Conservation (phyloP, 1,140 invertebrate species). For the Coenobita brevimanus region DNA sequence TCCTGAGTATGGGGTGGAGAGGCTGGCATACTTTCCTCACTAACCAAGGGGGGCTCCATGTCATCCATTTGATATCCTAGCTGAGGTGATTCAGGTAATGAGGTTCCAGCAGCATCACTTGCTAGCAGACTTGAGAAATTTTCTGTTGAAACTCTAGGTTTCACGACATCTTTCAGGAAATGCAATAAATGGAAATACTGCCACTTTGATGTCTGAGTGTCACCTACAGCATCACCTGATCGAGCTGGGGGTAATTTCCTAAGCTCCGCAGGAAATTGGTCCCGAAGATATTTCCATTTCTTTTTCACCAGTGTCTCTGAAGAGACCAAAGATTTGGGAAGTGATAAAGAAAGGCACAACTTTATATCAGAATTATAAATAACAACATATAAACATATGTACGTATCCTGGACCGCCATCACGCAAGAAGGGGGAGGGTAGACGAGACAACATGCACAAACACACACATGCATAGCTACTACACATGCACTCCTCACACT, state of each 20-base stretch:
- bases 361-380: neutral
- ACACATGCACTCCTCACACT: too few relatives aligned
- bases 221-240: too few relatives aligned
- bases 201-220: neutral
- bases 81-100: conserved; percentile 24
- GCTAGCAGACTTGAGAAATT: conserved; percentile 30
- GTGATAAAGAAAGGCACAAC: neutral
- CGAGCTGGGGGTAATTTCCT: neutral
- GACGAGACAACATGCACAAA: too few relatives aligned
- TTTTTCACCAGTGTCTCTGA: conserved; percentile 21
- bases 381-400: neutral
- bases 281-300: neutral
- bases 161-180: conserved; percentile 6
- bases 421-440: too few relatives aligned
- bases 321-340: conserved; percentile 8
- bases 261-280: conserved; percentile 6
- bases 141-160: neutral
- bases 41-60: conserved; percentile 11
- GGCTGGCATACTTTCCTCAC: conserved; percentile 8
- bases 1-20: too few relatives aligned
- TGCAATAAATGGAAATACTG: neutral
- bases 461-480: too few relatives aligned
- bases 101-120: neutral
- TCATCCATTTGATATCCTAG: neutral
- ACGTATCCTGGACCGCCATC: neutral